A percentile compares a stretch with the other conserved stretches of the same genome.
These are phyloP conservation scores for Anhinga anhinga DNA, from an alignment of 2,113 vertebrate species.

Conservation along the genomic window DNA sequence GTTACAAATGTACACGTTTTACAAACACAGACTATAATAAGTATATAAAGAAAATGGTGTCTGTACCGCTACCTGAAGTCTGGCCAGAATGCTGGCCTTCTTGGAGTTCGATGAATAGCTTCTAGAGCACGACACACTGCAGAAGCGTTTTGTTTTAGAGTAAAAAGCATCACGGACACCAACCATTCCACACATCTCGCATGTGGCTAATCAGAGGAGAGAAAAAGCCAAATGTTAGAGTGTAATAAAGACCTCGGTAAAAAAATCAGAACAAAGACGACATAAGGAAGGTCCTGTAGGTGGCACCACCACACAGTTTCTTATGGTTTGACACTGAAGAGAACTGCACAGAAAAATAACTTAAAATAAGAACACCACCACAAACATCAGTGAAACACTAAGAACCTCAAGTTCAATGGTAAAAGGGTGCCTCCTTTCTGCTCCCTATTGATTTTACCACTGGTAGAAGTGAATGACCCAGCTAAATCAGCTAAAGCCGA, in stretches of 20 bases:
- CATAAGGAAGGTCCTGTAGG: background rate
- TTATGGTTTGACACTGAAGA: background rate
- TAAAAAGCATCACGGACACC: conserved; percentile 98
- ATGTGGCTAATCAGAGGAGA: conserved; percentile 82
- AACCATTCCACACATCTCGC: conserved; percentile 99
- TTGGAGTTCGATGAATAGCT: conserved; percentile 99
- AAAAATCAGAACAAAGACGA: background rate
- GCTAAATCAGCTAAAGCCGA: background rate
- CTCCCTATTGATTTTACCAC: background rate
- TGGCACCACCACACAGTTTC: background rate
- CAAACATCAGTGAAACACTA: background rate
- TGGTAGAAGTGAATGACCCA: background rate
- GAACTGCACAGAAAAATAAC: background rate
- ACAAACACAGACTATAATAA: background rate
- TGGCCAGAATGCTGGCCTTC: conserved; percentile 99
- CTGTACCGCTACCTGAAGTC: conserved; percentile 92
- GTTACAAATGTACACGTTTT: background rate
- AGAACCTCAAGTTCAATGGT: background rate
- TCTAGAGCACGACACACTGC: conserved; percentile 97
- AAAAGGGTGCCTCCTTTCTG: background rate
- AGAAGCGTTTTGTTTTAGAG: conserved; percentile 98
- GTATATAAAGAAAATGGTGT: conserved; percentile 68
- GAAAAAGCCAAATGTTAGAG: background rate
- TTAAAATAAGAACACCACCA: background rate
- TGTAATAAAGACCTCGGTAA: fast-evolving